Evolutionary conservation across 2,797 vertebrate genomes (phyloP), one percentile per base, ranked within the genome.

Genomic region (Hypotaenidia okinawae): DNA sequence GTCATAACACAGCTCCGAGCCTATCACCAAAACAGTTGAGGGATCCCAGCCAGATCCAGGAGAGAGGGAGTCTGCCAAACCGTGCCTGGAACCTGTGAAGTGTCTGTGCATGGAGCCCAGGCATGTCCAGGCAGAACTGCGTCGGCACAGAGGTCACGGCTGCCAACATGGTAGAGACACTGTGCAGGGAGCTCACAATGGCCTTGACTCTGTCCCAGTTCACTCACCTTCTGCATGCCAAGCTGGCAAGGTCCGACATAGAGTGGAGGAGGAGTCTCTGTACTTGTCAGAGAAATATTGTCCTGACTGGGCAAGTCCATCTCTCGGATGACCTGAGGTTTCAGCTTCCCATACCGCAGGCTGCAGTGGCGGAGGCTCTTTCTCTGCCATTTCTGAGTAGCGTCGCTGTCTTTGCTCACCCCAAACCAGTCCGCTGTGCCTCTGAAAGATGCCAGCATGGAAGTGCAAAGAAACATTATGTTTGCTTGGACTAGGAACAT

Each of bases 371-470:
- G 99, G 52, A 99, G 98, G 97, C 99, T 99, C 97, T 99, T 99
- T 94, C 99, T 98, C 97, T 99, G 99, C 99, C 99, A 99, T 94
- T 99, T 99, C 97, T 99, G 99, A 6, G 99, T 99, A n/a, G 99
- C 98, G 5, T 99, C 99, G 0, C 98, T 98, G 51, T 99, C 99
- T 96, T 99, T 99, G 91, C 99, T 99, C 94, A 99, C 98, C 59
- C 99, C 99, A 77, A 99, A 99, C 99, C 99, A 99, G 97, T 99
- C 99, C 0, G 99, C 99, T 0, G 99, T 99, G 94, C 99, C 99
- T 98, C 99, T 99, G 97, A n/a, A 93, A 91, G 43, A 91, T 89
- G 92, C 69, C 82, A 77, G 82, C 68, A 78, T 24, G 76, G 15
- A 84, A 68, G 54, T 10, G 59, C 59, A 73, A 80, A 84, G 85